Conservation (phyloP, 2,888 invertebrate species). For the Heliconius cydno region DNA sequence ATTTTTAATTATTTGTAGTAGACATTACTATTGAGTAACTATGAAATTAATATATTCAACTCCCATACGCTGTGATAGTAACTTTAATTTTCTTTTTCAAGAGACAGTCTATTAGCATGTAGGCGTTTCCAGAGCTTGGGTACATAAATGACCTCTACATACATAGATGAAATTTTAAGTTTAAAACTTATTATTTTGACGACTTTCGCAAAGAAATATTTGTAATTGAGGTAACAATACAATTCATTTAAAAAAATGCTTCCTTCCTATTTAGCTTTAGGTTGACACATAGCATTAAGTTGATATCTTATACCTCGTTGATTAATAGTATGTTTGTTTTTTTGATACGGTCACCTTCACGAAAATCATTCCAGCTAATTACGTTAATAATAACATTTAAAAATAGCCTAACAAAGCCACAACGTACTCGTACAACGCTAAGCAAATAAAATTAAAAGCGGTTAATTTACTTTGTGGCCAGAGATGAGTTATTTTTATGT, state of each 20-base stretch:
- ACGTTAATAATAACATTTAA: conserved; percentile 8
- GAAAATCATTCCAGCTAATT: background rate
- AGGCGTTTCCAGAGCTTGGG: background rate
- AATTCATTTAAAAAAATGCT: no score
- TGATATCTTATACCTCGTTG: background rate
- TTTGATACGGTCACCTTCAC: background rate
- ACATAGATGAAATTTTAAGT: no score
- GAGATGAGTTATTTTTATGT: conserved; percentile 69
- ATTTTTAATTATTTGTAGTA: conserved; percentile 28
- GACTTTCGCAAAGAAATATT: no score
- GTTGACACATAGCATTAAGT: background rate
- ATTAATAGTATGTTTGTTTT: background rate
- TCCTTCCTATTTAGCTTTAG: background rate
- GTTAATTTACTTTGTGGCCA: conserved; percentile 60
- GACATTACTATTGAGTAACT: background rate
- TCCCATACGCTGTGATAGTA: background rate
- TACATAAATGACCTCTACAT: background rate
- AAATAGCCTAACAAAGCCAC: background rate
- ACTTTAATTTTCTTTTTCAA: background rate
- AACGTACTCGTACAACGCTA: conserved; percentile 49
- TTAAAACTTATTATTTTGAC: no score
- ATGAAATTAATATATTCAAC: conserved; percentile 1
- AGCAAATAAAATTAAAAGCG: conserved; percentile 58
- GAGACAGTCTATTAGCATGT: background rate
- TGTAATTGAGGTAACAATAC: no score